Evolutionary conservation across 2,113 vertebrate genomes (phyloP), one percentile per base, ranked within the genome.

Genomic region (Picathartes gymnocephalus): DNA sequence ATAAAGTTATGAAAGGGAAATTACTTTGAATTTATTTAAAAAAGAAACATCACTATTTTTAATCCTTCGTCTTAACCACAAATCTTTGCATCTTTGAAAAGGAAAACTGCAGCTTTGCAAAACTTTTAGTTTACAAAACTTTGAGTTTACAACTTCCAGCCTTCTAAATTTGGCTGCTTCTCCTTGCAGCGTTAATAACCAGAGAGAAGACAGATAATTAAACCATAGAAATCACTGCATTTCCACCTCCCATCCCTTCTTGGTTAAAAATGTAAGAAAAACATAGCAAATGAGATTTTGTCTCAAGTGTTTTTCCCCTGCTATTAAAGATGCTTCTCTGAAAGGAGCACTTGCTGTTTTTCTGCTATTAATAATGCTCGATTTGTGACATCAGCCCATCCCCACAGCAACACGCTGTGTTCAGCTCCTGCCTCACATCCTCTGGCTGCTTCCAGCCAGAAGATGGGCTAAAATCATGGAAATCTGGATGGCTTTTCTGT

Each of bases 331-430:
- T 77, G 85, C 57, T 64, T 68, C 50, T 68, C 58, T 64, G 81
- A 81, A 90, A 96, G 96, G 57, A 91, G 86, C 92, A 81, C 92
- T 97, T 87, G 88, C 82, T 95, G 82, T 1, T 91, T 96, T 88
- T 61, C 54, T 60, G 47, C 97, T 98, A 94, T 97, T 97, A 97
- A 96, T 96, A 97, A 96, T 88, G 88, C 90, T 86, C n/a, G 33
- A 23, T 84, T 93, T 76, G 90, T 95, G 94, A 92, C 81, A 92
- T 95, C 96, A 89, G 69, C 91, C 58, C 51, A 35, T 96, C 92
- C 95, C 81, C 92, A 76, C 93, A 96, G 95, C 89, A 96, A 88
- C 66, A 85, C 23, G 10, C 85, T 61, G 65, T 25, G 76, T 40
- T 92, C 83, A 90, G 80, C 92, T 60, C 16, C 91, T 62, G 47